phyloP scores from a whole-genome alignment of 2,797 vertebrate species.

The Morus bassanus region DNA sequence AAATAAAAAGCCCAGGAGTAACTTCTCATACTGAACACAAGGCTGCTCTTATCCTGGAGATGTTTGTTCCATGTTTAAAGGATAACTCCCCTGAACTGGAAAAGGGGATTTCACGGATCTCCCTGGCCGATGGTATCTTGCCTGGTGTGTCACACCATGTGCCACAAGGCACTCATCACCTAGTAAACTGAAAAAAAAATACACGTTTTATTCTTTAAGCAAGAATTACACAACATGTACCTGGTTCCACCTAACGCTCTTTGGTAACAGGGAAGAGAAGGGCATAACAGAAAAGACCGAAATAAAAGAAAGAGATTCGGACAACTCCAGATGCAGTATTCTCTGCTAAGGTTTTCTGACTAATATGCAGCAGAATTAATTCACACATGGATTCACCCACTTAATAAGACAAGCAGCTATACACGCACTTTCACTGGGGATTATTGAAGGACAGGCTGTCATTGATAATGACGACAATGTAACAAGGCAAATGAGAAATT shows the following conservation, averaged over 20 bases:
- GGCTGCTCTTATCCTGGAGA: background rate
- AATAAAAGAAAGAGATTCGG: background rate
- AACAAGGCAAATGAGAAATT: background rate
- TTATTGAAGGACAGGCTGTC: background rate
- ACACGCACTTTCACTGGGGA: background rate
- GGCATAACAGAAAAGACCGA: background rate
- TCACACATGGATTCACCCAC: background rate
- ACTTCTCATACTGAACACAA: background rate
- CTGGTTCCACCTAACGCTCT: background rate
- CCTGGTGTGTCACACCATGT: background rate
- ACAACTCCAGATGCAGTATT: background rate
- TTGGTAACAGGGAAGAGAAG: background rate
- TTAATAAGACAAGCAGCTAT: background rate
- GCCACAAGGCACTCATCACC: background rate
- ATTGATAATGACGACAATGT: background rate
- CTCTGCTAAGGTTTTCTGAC: background rate
- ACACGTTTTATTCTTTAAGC: background rate
- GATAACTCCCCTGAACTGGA: background rate
- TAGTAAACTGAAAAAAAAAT: background rate
- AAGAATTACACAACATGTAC: background rate
- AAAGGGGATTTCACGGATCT: background rate
- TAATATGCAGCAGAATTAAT: background rate
- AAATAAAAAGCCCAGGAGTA: background rate
- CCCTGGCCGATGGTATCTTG: background rate
- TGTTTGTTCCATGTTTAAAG: background rate